Percentiles rank a stretch among this genome's conserved stretches.
Evolutionary conservation across 2,113 vertebrate species (phyloP).

Genomic region (Colistium nudipinnis): DNA sequence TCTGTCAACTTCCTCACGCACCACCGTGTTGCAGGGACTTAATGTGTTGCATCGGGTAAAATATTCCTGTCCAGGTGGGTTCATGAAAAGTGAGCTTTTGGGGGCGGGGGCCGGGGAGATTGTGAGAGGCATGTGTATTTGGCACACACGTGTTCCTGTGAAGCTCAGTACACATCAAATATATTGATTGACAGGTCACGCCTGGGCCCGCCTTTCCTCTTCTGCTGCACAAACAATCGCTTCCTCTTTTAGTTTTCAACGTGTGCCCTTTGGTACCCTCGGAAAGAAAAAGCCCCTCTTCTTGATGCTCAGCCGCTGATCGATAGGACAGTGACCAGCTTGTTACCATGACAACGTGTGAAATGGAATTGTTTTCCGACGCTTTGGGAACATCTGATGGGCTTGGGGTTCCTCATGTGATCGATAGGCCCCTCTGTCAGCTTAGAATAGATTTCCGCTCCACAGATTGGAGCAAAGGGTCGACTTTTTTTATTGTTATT

Average conservation of each 20-base stretch:
- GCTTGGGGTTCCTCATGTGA: background rate
- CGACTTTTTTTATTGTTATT: background rate
- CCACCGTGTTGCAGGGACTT: background rate
- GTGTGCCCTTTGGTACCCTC: too few species aligned
- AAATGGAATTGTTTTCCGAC: background rate
- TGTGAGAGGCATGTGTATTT: too few species aligned
- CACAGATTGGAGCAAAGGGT: background rate
- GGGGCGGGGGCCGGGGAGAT: too few species aligned
- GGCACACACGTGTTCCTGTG: too few species aligned
- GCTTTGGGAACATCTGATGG: background rate
- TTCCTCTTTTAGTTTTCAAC: too few species aligned
- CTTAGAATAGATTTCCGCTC: background rate
- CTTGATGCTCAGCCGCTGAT: background rate
- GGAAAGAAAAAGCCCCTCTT: too few species aligned
- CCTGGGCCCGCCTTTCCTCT: too few species aligned
- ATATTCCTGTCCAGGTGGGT: background rate
- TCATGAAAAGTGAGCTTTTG: background rate
- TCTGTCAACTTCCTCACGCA: constrained; percentile 18
- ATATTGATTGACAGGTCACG: too few species aligned
- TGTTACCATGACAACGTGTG: background rate
- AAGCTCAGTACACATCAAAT: too few species aligned
- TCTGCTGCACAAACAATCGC: too few species aligned
- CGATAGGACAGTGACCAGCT: background rate
- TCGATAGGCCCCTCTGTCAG: background rate
- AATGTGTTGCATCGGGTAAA: background rate